Evolutionary conservation across 30 jellyfish, hydroid and myxozoan species (phyloP), one percentile per base, ranked within the genome.

Genomic region (Hydra vulgaris): DNA sequence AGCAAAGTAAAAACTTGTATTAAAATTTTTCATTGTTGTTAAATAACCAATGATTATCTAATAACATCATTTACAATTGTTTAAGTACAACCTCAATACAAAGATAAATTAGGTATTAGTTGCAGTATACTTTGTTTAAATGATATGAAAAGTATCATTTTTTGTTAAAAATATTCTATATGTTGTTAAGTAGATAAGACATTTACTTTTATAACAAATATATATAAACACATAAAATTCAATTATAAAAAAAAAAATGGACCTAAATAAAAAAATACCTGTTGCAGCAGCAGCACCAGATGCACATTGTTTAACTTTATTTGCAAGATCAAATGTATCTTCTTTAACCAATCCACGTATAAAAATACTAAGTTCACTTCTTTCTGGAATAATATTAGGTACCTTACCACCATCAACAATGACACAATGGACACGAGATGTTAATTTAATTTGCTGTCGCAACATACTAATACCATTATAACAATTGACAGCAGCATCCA

Each of bases 401-500:
- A 26, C 79, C 73, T 80, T 88, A 1, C 98, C 98, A 25, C 98
- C 98, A 69, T 92, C 89, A 8, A 88, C 83, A 15, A 92, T 83
- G 21, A 88, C 77, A 19, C 96, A 95, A 81, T 92, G 98, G 55
- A 92, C 86, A 18, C 92, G 75, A 26, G 88, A 83, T 1, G 86
- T 84, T 16, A 96, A 95, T 53, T 81, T 85, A 82, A 84, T 80
- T 74, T 92, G 98, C 80, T 92, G 98, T 25, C 98, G 86, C 96
- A 92, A 75, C 96, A 92, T 87, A 84, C 96, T 87, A 0, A 92
- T 76, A 26, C 81, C 81, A 71, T 85, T 92, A 71, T 92, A 92
- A 53, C 96, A 92, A 26, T 80, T 88, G 4, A 88, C 94, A 40
- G 94, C 98, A 18, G 98, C 98, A 92, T 92, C 98, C 82, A 92